Evolutionary conservation across 2,888 invertebrate genomes (phyloP), one percentile per base, ranked within the genome.

Genomic region (Rosalia funebris): DNA sequence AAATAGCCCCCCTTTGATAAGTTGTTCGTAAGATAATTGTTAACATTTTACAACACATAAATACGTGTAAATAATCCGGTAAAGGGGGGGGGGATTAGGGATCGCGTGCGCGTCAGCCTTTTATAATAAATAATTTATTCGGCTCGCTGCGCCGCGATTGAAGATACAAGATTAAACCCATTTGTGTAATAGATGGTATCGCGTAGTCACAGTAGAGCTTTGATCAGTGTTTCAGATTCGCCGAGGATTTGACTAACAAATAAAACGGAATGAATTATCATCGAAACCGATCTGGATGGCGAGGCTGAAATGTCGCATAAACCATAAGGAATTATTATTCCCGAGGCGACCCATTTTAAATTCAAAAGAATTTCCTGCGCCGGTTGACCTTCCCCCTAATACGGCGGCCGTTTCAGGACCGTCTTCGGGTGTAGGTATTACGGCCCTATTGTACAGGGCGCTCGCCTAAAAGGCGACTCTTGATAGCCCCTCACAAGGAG

Each of bases 101-200:
- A 12, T 50, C 50, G 50, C 50, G 50, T 50, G 50, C 39, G 19
- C 25, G 50, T 41, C 39, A 14, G 34, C 39, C 39, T 39, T 39
- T 20, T 14, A 14, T 36, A 14, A 50, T 50, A 41, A 41, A 41
- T 50, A 50, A 39, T 46, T 15, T 32, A 46, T 46, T 32, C 46
- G 12, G 46, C 20, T 16, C 20, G 39, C 39, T 16, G 50, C 25
- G 14, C 39, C 50, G 12, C 37, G 50, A 50, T 50, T 39, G 50
- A 50, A 50, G 39, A 50, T 39, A 25, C 39, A 15, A 50, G 50
- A 50, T 50, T 50, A 50, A 20, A 39, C 20, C 34, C 50, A 39
- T 50, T 50, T 50, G 39, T 39, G 50, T 50, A 50, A 39, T 41
- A 39, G 50, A 50, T 39, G 25, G n/a, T 50, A 39, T 50, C 39